These are phyloP conservation scores for Gobionotothen gibberifrons DNA, from an alignment of 2,797 vertebrate species.

Conservation along the genomic window DNA sequence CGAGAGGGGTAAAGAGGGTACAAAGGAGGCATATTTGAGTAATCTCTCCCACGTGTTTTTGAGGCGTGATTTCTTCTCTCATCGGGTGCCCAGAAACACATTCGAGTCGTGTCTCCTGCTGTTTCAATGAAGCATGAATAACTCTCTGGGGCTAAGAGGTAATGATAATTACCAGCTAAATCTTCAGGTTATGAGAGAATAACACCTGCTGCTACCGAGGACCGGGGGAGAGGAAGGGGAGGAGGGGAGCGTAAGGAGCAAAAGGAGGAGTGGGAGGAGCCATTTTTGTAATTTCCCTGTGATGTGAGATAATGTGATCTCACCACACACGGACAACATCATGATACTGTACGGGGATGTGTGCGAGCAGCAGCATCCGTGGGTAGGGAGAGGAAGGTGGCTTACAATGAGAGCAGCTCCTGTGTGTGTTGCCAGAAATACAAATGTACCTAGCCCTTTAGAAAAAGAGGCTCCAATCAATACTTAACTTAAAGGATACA, in stretches of 20 bases:
- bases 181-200: constrained; percentile 74
- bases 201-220: constrained; percentile 86
- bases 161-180: constrained; percentile 76
- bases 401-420: neutral
- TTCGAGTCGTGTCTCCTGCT: constrained; percentile 59
- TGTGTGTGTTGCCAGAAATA: neutral
- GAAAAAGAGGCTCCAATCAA: neutral
- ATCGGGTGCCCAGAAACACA: constrained; percentile 57
- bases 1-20: constrained; percentile 51
- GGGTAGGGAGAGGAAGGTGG: constrained; percentile 11
- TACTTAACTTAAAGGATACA: neutral
- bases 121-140: constrained; percentile 51
- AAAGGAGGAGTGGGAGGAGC: constrained; percentile 73
- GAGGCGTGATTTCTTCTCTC: constrained; percentile 80
- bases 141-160: constrained; percentile 60
- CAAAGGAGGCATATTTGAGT: constrained; percentile 77
- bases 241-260: constrained; percentile 37
- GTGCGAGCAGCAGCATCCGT: constrained; percentile 28
- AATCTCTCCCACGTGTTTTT: constrained; percentile 84
- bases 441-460: neutral
- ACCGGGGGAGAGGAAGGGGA: constrained; percentile 1
- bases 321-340: constrained; percentile 58
- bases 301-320: constrained; percentile 78
- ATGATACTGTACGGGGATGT: constrained; percentile 43
- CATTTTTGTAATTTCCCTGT: constrained; percentile 66